Evolutionary conservation across 2,113 vertebrate species (phyloP).

Genomic region (Helogale parvula): DNA sequence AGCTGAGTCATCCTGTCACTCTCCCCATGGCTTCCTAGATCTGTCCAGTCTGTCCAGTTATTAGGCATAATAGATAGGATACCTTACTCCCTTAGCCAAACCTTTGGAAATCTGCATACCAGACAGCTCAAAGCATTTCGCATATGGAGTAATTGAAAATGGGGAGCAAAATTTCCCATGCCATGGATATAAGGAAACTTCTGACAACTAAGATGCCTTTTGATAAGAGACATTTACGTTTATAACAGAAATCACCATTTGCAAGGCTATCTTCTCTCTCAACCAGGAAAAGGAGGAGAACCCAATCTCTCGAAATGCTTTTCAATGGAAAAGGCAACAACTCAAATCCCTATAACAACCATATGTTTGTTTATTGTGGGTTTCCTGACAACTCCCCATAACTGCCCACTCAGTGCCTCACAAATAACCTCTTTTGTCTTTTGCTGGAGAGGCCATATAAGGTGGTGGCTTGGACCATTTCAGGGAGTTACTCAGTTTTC

Average conservation of each 20-base stretch:
- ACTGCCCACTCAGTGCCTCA: neutral
- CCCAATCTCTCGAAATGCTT: neutral
- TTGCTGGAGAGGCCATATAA: neutral
- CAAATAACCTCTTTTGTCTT: neutral
- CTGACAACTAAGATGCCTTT: neutral
- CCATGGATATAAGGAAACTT: neutral
- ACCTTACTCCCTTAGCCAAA: neutral
- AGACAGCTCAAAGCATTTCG: neutral
- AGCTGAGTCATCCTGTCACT: neutral
- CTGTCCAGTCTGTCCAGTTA: neutral
- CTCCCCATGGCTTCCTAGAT: neutral
- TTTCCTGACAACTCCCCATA: neutral
- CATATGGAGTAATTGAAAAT: neutral
- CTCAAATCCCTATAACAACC: neutral
- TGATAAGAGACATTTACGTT: neutral
- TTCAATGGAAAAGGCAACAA: neutral
- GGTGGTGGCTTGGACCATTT: neutral
- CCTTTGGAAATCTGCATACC: neutral
- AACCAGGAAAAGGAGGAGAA: neutral
- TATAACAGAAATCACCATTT: neutral
- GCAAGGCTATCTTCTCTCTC: neutral
- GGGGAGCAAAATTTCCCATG: neutral
- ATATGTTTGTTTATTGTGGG: neutral
- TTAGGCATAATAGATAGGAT: neutral
- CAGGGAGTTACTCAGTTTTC: neutral